These are phyloP conservation scores for Cotesia congregata DNA, from an alignment of 2,888 invertebrate species.

Conservation along the genomic window DNA sequence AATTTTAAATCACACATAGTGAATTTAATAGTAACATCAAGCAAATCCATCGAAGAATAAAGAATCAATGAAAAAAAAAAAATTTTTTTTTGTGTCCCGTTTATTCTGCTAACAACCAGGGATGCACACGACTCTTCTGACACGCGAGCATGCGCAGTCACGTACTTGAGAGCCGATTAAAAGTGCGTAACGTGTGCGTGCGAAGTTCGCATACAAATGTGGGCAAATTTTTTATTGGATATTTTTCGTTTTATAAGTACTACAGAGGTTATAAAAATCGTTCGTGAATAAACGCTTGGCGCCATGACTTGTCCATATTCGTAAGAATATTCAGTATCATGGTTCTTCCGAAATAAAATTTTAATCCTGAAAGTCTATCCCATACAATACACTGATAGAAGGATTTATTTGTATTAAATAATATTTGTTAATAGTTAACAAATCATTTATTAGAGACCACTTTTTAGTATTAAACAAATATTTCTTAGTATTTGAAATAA, in stretches of 20 bases:
- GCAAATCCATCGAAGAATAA: not conserved
- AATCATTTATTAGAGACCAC: too few species aligned
- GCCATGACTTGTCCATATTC: constrained; percentile 7
- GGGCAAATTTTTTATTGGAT: constrained; percentile 23
- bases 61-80: constrained; percentile 3
- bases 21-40: not conserved
- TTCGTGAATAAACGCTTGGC: constrained; percentile 17
- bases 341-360: not conserved
- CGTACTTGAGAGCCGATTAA: constrained; percentile 56
- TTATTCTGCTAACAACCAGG: not conserved
- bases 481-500: too few species aligned
- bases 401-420: too few species aligned
- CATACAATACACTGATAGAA: too few species aligned
- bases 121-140: constrained; percentile 26
- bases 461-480: too few species aligned
- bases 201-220: constrained; percentile 48
- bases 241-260: constrained; percentile 11
- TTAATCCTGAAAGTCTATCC: not conserved
- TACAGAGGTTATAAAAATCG: constrained; percentile 23
- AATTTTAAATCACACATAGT: not conserved
- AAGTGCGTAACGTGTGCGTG: constrained; percentile 57
- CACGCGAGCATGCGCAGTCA: constrained; percentile 47
- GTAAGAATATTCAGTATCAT: constrained; percentile 10
- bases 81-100: constrained; percentile 7
- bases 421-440: too few species aligned